Conservation (phyloP, 1,140 invertebrate genomes). For the Listronotus bonariensis region DNA sequence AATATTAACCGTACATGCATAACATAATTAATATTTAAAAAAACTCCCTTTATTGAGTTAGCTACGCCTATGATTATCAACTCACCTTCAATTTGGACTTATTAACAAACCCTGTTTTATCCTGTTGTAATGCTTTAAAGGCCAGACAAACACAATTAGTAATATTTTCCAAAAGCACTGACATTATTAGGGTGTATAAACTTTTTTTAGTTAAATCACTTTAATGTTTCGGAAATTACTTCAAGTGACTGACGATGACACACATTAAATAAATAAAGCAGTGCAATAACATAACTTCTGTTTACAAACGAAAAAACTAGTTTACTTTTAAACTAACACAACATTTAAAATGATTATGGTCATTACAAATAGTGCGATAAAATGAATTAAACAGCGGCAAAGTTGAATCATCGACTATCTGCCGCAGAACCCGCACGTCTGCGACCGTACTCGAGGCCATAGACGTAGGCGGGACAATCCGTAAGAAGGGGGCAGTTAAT, state of each 20-base stretch:
- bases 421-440: constrained; percentile 5
- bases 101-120: constrained; percentile 64
- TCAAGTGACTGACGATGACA: too few relatives aligned
- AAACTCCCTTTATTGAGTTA: too few relatives aligned
- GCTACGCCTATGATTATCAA: too few relatives aligned
- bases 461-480: constrained; percentile 7
- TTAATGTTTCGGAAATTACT: too few relatives aligned
- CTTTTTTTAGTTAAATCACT: constrained; percentile 8
- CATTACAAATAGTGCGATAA: constrained; percentile 24
- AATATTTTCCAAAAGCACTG: constrained; percentile 69
- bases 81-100: constrained; percentile 75
- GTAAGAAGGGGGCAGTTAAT: too few relatives aligned
- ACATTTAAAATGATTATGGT: too few relatives aligned
- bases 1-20: too few relatives aligned
- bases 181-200: constrained; percentile 57
- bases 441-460: background rate
- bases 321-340: too few relatives aligned
- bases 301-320: too few relatives aligned
- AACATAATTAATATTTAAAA: too few relatives aligned
- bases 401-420: constrained; percentile 15
- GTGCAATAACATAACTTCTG: too few relatives aligned
- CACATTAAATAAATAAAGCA: too few relatives aligned
- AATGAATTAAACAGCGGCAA: constrained; percentile 12
- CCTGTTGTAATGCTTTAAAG: constrained; percentile 69
- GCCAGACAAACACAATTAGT: constrained; percentile 78